Evolutionary conservation across 2,888 invertebrate genomes (phyloP), one percentile per base, ranked within the genome.

Genomic region (Philereme vetulata): DNA sequence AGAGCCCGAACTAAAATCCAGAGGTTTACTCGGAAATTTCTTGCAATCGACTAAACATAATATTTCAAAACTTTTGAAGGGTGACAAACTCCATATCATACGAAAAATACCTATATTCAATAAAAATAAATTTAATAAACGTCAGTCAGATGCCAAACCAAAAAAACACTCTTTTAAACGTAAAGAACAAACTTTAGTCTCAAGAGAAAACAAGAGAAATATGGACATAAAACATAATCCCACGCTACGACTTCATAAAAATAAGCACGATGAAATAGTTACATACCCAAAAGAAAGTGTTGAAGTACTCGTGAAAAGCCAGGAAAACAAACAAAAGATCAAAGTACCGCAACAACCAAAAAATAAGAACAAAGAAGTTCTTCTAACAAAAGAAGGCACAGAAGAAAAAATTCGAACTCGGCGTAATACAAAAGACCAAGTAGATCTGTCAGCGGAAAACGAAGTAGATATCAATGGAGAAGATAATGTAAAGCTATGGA

Each of bases 401-500:
- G 63, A 62, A 51, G 51, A 11, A 48, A 62, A 42, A 49, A 56
- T 6, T 49, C 65, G 62, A 62, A 58, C 60, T 35, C 67, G 58
- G 40, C 67, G 66, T 10, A 49, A 66, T 4, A 56, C 62, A n/a
- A 69, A 68, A 8, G 70, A 71, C 34, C 62, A 70, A 35, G 67
- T 66, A 62, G 64, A 76, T 64, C 60, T 71, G 58, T 60, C 68
- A 8, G 59, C 66, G 42, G 84, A 85, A 62, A 89, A 87, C 48
- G 80, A 85, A 67, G 73, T 86, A 32, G 75, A 82, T 4, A 52
- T 68, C 0, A 71, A 74, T 38, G 65, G 65, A 9, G 76, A 72
- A 51, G 75, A 80, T 10, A 75, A 78, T 60, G 68, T 64, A 0
- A 81, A 81, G 38, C 52, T 84, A 3, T 80, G 78, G 69, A 84